phyloP scores from a whole-genome alignment of 2,113 vertebrate species.

The Neopipo cinnamomea region DNA sequence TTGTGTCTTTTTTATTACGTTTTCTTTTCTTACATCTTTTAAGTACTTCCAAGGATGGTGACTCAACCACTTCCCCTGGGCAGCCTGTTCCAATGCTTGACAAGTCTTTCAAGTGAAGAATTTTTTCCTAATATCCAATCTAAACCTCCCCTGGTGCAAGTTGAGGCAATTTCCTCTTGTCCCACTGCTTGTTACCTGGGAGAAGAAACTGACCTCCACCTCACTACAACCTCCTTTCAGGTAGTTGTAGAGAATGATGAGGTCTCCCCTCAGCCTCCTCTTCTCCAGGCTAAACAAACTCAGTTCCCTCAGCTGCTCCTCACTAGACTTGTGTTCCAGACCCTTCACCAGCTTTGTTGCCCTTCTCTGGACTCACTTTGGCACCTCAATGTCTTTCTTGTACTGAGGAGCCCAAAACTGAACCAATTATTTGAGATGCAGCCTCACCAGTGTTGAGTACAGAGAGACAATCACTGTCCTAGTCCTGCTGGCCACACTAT shows the following conservation, averaged over 20 bases:
- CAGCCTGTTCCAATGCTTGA: not conserved
- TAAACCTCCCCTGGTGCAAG: not conserved
- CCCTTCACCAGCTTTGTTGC: not conserved
- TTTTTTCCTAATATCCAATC: not conserved
- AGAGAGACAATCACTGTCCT: not conserved
- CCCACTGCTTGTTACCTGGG: not conserved
- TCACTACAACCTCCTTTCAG: not conserved
- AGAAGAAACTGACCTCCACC: not conserved
- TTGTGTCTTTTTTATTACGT: not conserved
- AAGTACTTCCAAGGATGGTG: not conserved
- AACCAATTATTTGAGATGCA: not conserved
- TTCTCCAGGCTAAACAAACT: not conserved
- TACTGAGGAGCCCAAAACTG: not conserved
- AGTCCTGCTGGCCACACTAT: not conserved
- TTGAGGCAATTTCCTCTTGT: not conserved
- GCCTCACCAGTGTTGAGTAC: not conserved
- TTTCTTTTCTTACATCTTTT: not conserved
- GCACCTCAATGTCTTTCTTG: not conserved
- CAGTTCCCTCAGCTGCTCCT: not conserved
- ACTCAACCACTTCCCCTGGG: not conserved
- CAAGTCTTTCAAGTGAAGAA: not conserved
- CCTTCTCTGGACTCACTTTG: not conserved
- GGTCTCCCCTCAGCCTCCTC: not conserved
- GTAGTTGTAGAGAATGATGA: not conserved
- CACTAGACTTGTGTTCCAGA: not conserved